Evolutionary conservation across 2,113 vertebrate species (phyloP).

Genomic region (Solenodon paradoxus): DNA sequence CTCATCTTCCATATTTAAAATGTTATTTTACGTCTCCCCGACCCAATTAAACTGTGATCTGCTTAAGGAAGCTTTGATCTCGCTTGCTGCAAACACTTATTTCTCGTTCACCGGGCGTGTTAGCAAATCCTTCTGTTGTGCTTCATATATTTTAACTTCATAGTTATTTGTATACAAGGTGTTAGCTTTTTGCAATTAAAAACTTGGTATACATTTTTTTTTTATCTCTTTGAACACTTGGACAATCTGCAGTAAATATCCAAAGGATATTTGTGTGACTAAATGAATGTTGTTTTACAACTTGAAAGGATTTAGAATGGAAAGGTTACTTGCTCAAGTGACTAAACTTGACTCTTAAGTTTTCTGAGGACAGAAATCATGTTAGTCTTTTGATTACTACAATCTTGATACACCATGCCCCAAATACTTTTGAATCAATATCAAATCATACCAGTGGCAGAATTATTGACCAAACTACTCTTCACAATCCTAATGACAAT

Average conservation of each 20-base stretch:
- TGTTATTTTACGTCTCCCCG: neutral
- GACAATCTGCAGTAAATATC: neutral
- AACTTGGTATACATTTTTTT: neutral
- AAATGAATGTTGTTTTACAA: neutral
- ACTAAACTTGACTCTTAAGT: neutral
- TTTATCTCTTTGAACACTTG: neutral
- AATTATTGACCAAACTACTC: neutral
- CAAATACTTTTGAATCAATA: neutral
- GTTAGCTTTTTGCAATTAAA: neutral
- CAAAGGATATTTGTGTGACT: neutral
- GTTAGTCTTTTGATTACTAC: neutral
- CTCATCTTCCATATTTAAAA: neutral
- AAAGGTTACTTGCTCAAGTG: neutral
- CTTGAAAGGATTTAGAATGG: neutral
- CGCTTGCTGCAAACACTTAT: neutral
- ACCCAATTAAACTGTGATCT: neutral
- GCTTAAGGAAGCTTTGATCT: neutral
- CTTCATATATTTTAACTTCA: neutral
- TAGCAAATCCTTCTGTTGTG: neutral
- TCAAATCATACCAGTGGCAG: neutral
- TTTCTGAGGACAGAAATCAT: neutral
- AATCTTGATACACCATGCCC: neutral
- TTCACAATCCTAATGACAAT: neutral
- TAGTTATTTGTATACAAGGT: neutral
- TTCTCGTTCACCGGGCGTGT: neutral